These are phyloP conservation scores for Dryococelus australis DNA, from an alignment of 2,888 invertebrate species.

Conservation along the genomic window DNA sequence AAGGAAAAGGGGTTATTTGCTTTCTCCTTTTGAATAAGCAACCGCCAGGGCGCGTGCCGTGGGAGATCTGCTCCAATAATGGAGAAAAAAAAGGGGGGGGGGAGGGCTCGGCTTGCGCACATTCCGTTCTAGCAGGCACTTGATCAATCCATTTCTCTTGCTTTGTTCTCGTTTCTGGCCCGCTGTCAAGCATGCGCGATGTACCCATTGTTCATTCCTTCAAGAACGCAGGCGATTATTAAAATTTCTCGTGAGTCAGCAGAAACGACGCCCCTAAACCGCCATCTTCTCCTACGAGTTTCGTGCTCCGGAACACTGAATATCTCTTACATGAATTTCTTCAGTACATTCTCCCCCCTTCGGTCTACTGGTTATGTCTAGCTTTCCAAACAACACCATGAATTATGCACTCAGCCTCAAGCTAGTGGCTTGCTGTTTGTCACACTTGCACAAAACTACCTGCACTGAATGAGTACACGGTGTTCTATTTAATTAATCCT, in stretches of 20 bases:
- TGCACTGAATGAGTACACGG: too few species aligned
- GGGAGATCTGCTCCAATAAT: neutral
- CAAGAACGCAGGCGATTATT: too few species aligned
- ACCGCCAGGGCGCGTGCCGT: neutral
- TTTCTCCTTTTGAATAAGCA: slow-evolving; percentile 10
- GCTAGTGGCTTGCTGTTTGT: too few species aligned
- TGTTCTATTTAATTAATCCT: too few species aligned
- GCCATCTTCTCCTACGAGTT: too few species aligned
- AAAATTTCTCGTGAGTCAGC: neutral
- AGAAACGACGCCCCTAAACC: neutral
- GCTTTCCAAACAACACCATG: too few species aligned
- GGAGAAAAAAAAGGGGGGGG: neutral
- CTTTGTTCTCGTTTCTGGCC: neutral
- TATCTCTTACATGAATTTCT: too few species aligned
- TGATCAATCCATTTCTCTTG: neutral
- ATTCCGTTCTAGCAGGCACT: neutral
- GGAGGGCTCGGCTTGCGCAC: neutral
- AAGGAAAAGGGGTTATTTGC: neutral
- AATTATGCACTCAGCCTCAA: too few species aligned
- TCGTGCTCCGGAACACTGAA: too few species aligned
- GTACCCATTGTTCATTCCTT: neutral
- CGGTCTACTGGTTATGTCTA: too few species aligned
- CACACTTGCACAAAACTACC: too few species aligned
- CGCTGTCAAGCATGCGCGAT: neutral
- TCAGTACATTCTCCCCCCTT: too few species aligned